phyloP scores from a whole-genome alignment of 2,888 invertebrate genomes.

The Bedellia somnulentella region DNA sequence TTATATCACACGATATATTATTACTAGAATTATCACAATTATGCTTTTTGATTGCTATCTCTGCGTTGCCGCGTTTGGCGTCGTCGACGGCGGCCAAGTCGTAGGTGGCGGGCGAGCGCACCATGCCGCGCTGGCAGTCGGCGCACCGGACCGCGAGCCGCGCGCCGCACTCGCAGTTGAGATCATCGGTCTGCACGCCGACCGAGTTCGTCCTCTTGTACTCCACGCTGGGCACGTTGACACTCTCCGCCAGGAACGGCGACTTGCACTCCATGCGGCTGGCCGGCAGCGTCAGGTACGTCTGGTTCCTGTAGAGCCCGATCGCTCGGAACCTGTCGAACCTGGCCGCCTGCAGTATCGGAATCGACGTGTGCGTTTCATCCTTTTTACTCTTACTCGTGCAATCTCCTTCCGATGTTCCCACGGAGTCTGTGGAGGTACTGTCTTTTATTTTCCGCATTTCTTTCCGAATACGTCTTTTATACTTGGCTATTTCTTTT shows the following conservation, averaged over 20 bases:
- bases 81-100: slow-evolving; percentile 30
- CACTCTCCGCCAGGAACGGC: slow-evolving; percentile 28
- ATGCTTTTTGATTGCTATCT: slow-evolving; percentile 47
- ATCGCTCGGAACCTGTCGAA: slow-evolving; percentile 49
- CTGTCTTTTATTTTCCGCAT: slow-evolving; percentile 41
- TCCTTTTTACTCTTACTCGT: slow-evolving; percentile 17
- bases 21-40: slow-evolving; percentile 50
- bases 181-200: slow-evolving; percentile 42
- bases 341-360: slow-evolving; percentile 47
- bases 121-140: slow-evolving; percentile 28
- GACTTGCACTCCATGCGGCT: slow-evolving; percentile 38
- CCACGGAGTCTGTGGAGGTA: slow-evolving; percentile 20
- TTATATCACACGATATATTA: slow-evolving; percentile 32
- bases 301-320: slow-evolving; percentile 48
- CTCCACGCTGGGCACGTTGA: slow-evolving; percentile 24
- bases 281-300: slow-evolving; percentile 43
- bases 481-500: slow-evolving; percentile 53
- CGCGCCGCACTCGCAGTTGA: slow-evolving; percentile 33
- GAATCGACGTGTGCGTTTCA: slow-evolving; percentile 43
- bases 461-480: slow-evolving; percentile 42
- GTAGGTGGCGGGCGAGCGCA: slow-evolving; percentile 41
- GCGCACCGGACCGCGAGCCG: slow-evolving; percentile 24
- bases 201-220: slow-evolving; percentile 35
- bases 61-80: slow-evolving; percentile 22
- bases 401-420: slow-evolving; percentile 32